Evolutionary conservation across 2,113 vertebrate genomes (phyloP).

Genomic region (Felis catus): F.catus_Fca126_mat1.0 CM031424.1:2650501-2651000

Average conservation of each 20-base stretch:
- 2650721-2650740: background rate
- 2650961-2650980: background rate
- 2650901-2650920: background rate
- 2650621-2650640: background rate
- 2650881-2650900: background rate
- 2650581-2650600: background rate
- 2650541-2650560: accelerated
- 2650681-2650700: background rate
- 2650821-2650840: background rate
- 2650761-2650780: background rate
- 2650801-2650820: background rate
- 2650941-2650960: background rate
- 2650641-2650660: background rate
- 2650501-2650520: background rate
- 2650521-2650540: background rate
- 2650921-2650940: background rate
- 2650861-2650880: background rate
- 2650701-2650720: background rate
- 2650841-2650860: background rate
- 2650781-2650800: background rate
- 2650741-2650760: background rate
- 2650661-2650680: too few relatives aligned
- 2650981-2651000: background rate
- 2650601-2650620: background rate
- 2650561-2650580: background rate